Percentiles rank a stretch among this genome's conserved stretches.
Conservation (phyloP, 1,140 invertebrate genomes). For the Neodiprion fabricii region DNA sequence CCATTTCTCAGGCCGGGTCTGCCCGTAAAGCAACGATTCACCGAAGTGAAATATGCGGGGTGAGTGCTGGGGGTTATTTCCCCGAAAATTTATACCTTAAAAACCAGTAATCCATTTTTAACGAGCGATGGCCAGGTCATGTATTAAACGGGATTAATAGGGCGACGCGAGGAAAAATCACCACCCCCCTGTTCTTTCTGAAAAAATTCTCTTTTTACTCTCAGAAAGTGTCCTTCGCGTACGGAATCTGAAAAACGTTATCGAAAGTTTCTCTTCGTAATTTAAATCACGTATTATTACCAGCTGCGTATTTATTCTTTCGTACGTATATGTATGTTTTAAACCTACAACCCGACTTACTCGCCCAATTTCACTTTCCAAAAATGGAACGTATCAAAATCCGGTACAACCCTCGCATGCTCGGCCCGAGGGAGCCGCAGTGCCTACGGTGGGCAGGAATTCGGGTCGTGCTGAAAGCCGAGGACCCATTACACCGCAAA, state of each 20-base stretch:
- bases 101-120: background rate
- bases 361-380: background rate
- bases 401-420: background rate
- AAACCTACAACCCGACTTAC: too few species aligned
- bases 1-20: background rate
- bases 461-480: background rate
- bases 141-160: background rate
- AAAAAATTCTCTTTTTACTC: background rate
- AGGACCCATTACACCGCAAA: conserved; percentile 8
- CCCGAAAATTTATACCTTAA: background rate
- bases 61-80: background rate
- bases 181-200: background rate
- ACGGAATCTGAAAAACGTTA: too few species aligned
- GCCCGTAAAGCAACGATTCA: background rate
- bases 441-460: background rate
- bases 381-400: background rate
- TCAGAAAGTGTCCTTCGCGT: background rate
- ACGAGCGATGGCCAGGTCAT: background rate
- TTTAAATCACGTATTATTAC: too few species aligned
- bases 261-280: too few species aligned
- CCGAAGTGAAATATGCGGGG: background rate
- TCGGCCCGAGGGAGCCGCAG: background rate
- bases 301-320: too few species aligned
- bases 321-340: too few species aligned
- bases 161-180: background rate